Base-by-base conservation (phyloP, 1,140 invertebrate species). In the Oncopodura yosiiana region DNA sequence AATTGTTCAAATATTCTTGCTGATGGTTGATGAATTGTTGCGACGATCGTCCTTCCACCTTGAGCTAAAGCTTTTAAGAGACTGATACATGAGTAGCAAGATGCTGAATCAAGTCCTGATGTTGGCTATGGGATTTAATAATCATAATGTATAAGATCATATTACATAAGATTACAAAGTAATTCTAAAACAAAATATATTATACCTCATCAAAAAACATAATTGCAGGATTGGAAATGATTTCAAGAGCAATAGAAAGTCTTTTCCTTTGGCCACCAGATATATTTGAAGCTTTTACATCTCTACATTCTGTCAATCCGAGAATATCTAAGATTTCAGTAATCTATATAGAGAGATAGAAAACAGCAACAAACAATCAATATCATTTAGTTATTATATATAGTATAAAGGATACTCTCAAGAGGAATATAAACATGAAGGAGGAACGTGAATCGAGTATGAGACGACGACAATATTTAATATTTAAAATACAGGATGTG, bases 21-120 rank as follows among this genome's bases (percentile, higher is more conserved):
- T 58, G 89, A 92, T 3, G 94, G 93, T 68, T 98, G 94, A 72
- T 98, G 94, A 60, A 97, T 95, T 8, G 93, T 95, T 69, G 92
- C 94, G 48, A 96, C 86, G 45, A 98, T 89, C 2, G 90, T 93
- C 60, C 90, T 78, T 0, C 91, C 91, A 66, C 91, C 88, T 23
- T 79, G 70, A 36, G 92, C 89, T 41, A 97, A 69, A 51, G 81
- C 78, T 70, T 90, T 79, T 9, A 86, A 66, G 4, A 83, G 71
- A 16, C 69, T 54, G 21, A 58, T 45, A 38, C 65, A 58, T 50
- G 58, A 61, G 59, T 61, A 64, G 26, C 63, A 62, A 11, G 63
- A 60, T 1, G 61, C 60, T 24, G 53, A 57, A 51, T 63, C 61
- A 29, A 63, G 38, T 8, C 63, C 60, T 89, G 90, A 66, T 90